Evolutionary conservation across 1,140 invertebrate genomes (phyloP).

Genomic region (Cotesia typhae): DNA sequence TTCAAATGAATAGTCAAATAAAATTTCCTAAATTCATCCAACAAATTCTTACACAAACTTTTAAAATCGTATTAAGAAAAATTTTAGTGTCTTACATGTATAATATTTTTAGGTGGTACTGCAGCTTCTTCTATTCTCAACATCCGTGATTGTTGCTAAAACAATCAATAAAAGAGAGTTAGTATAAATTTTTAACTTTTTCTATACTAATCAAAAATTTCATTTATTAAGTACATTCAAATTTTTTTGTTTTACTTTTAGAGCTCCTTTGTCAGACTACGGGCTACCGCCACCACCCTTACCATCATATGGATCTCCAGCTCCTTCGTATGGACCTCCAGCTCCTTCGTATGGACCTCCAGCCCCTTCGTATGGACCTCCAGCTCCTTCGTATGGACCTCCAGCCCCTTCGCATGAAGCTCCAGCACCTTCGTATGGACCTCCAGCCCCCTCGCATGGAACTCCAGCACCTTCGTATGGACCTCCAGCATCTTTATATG

Average conservation of each 20-base stretch:
- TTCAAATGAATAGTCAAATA: no score
- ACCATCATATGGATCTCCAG: slow-evolving; percentile 14
- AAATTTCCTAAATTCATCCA: no score
- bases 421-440: slow-evolving; percentile 26
- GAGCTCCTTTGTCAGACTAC: slow-evolving; percentile 1
- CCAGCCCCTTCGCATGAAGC: slow-evolving; percentile 30
- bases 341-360: background rate
- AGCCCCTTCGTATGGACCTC: background rate
- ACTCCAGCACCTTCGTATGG: slow-evolving; percentile 48
- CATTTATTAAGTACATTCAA: background rate
- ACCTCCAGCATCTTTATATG: slow-evolving; percentile 39
- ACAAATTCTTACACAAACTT: background rate
- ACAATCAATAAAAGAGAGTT: slow-evolving; percentile 60
- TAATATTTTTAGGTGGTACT: slow-evolving; percentile 60
- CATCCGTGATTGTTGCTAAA: slow-evolving; percentile 51
- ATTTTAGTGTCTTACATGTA: slow-evolving; percentile 8
- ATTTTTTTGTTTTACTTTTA: background rate
- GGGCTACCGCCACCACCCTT: background rate
- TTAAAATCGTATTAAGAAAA: background rate
- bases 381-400: background rate
- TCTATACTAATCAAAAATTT: background rate
- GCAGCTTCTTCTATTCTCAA: slow-evolving; percentile 54
- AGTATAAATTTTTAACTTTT: slow-evolving; percentile 44
- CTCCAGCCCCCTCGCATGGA: slow-evolving; percentile 48
- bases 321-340: background rate